Conservation (phyloP, 2,888 invertebrate genomes). For the Synanthedon vespiformis region DNA sequence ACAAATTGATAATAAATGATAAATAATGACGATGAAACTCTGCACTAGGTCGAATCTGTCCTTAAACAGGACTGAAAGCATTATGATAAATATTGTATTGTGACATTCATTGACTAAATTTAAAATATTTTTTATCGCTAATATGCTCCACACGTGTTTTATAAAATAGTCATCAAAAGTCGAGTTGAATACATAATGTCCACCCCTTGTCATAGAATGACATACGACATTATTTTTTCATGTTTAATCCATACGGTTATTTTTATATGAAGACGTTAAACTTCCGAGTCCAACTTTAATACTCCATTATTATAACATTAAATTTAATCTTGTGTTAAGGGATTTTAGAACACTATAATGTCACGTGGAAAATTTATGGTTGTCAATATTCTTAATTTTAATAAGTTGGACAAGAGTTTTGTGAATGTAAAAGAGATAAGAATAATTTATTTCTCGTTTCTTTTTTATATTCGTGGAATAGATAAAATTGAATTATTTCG, state of each 20-base stretch:
- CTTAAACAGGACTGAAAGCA: no score
- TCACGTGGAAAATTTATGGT: slow-evolving; percentile 13
- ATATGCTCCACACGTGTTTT: slow-evolving; percentile 2
- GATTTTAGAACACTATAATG: slow-evolving; percentile 17
- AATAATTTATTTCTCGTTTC: no score
- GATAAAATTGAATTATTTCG: no score
- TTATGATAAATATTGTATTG: no score
- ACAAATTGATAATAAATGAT: no score
- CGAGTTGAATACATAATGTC: slow-evolving; percentile 5
- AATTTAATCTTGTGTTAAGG: slow-evolving; percentile 17
- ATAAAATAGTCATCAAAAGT: slow-evolving; percentile 8
- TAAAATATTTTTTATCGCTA: no score
- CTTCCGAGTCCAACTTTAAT: slow-evolving; percentile 38
- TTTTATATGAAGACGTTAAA: slow-evolving; percentile 33
- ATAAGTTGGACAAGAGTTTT: slow-evolving; percentile 2
- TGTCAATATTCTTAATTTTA: slow-evolving; percentile 7
- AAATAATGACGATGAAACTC: no score
- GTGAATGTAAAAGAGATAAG: slow-evolving; percentile 1
- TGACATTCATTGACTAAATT: no score
- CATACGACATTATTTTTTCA: slow-evolving; percentile 29
- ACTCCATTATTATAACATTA: slow-evolving; percentile 27
- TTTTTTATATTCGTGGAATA: no score
- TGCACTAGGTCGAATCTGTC: no score
- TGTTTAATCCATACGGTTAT: slow-evolving; percentile 24
- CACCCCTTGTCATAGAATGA: slow-evolving; percentile 21